Conservation (phyloP, 2,888 invertebrate species). For the Pinctada fucata region DNA sequence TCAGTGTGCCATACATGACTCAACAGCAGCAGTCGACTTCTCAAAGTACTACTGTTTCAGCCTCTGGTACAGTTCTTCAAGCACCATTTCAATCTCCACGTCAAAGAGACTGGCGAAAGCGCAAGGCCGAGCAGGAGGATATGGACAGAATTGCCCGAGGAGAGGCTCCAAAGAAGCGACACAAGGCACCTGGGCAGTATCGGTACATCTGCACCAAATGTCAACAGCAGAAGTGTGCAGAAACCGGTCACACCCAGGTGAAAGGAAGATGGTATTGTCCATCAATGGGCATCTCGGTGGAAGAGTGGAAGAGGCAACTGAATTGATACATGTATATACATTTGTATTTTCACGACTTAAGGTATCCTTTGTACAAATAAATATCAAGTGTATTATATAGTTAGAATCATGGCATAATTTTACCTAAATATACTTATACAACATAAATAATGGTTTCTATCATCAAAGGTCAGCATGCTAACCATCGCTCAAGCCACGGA, state of each 20-base stretch:
- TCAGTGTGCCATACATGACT: neutral
- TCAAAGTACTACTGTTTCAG: neutral
- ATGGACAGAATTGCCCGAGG: neutral
- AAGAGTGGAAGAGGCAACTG: slow-evolving; percentile 11
- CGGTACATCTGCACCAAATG: slow-evolving; percentile 8
- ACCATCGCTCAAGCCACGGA: too few species aligned
- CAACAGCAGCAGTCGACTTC: neutral
- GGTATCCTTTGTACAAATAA: too few species aligned
- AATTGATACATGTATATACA: too few species aligned
- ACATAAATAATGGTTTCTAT: too few species aligned
- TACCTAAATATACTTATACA: too few species aligned
- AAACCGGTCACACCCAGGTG: slow-evolving; percentile 11
- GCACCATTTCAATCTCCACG: neutral
- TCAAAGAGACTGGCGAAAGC: slow-evolving; percentile 10
- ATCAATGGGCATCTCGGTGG: slow-evolving; percentile 7
- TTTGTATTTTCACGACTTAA: too few species aligned
- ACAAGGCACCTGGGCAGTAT: neutral
- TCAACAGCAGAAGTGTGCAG: neutral
- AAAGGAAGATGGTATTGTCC: slow-evolving; percentile 4
- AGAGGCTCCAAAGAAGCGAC: slow-evolving; percentile 1
- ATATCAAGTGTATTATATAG: too few species aligned
- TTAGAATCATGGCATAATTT: too few species aligned
- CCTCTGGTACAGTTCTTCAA: neutral
- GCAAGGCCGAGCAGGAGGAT: neutral
- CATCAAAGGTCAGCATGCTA: too few species aligned